Conservation (phyloP, 2,113 vertebrate genomes). For the Clarias magur region DNA sequence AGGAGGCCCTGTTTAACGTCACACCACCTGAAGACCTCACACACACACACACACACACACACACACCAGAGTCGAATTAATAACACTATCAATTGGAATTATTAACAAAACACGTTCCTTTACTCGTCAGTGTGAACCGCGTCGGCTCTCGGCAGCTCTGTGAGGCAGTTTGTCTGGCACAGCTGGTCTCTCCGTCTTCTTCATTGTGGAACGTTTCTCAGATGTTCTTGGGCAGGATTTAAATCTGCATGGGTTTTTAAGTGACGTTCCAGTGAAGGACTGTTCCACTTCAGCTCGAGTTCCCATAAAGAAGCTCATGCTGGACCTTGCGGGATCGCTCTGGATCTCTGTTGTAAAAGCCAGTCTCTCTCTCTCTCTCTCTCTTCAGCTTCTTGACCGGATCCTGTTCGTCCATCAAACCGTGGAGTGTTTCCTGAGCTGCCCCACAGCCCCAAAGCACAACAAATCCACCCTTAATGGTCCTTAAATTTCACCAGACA, state of each 20-base stretch:
- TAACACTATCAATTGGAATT: neutral
- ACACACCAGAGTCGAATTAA: neutral
- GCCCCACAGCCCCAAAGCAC: neutral
- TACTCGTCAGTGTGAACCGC: neutral
- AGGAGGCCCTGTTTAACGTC: neutral
- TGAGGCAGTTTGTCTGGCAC: neutral
- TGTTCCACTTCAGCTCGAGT: neutral
- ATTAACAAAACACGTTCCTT: neutral
- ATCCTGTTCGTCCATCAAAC: neutral
- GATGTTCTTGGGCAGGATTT: neutral
- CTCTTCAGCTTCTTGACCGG: neutral
- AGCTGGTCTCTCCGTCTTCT: neutral
- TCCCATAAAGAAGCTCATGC: neutral
- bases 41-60: neutral
- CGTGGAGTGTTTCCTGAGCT: neutral
- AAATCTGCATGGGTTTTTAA: too few species aligned
- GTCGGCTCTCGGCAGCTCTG: too few species aligned
- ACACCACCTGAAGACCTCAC: constrained; percentile 15
- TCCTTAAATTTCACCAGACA: neutral
- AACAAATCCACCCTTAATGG: neutral
- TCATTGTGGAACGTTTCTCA: neutral
- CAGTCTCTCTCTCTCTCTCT: neutral
- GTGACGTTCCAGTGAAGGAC: neutral
- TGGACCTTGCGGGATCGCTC: neutral
- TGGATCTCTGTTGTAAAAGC: neutral